A percentile compares a stretch with the other conserved stretches of the same genome.
These are phyloP conservation scores for Aspidapion aeneum DNA, from an alignment of 2,888 invertebrate species.

Conservation along the genomic window DNA sequence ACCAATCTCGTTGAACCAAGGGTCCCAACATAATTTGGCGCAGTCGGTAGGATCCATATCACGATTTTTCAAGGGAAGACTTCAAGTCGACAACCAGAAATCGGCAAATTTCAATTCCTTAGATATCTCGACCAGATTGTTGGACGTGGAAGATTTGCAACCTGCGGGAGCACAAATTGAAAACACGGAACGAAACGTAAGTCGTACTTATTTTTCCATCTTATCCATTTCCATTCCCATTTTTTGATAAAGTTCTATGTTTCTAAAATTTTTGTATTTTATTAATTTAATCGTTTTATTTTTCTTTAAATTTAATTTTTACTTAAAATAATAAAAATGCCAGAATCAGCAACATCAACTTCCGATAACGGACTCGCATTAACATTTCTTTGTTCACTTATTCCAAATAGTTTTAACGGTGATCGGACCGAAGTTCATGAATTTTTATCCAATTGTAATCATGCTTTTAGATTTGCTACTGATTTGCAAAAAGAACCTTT, in stretches of 20 bases:
- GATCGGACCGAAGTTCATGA: constrained; percentile 8
- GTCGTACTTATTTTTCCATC: neutral
- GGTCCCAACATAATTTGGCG: neutral
- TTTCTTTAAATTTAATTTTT: neutral
- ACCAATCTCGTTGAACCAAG: neutral
- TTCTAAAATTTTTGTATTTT: neutral
- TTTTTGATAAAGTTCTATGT: neutral
- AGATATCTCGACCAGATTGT: neutral
- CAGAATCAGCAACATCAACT: neutral
- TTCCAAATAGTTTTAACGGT: constrained; percentile 9
- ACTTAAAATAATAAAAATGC: neutral
- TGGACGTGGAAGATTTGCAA: neutral
- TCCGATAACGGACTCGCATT: neutral
- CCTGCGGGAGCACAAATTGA: neutral
- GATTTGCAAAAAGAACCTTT: neutral
- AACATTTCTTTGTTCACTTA: neutral
- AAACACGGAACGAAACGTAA: neutral
- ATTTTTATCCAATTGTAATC: constrained; percentile 12
- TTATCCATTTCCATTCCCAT: neutral
- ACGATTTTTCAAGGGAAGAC: neutral
- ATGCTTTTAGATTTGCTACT: constrained; percentile 7
- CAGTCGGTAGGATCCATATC: neutral
- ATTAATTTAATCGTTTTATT: neutral
- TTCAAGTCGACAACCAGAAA: neutral
- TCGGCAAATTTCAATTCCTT: neutral